phyloP scores from a whole-genome alignment of 2,113 vertebrate species.

The Tenebrosternarchus preto region DNA sequence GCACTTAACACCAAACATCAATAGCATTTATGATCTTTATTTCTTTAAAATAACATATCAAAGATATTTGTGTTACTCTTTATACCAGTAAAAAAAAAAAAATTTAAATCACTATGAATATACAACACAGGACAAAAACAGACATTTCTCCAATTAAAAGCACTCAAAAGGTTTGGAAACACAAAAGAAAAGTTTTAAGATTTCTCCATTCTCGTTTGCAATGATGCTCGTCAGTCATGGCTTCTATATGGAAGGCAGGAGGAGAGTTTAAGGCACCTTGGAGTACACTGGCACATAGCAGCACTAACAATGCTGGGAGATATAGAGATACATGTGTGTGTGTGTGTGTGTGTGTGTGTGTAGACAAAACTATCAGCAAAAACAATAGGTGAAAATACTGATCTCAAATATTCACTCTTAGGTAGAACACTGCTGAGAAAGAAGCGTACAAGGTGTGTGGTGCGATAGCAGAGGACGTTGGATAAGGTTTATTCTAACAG shows the following conservation, averaged over 20 bases:
- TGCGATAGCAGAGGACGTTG: not conserved
- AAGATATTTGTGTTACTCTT: constrained; percentile 80
- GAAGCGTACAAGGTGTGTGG: not conserved
- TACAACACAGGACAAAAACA: constrained; percentile 73
- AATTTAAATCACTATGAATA: constrained; percentile 81
- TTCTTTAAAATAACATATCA: constrained; percentile 94
- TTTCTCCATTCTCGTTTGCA: not conserved
- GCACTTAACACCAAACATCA: not conserved
- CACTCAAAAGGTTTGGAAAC: constrained; percentile 34
- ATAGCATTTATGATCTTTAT: constrained; percentile 76
- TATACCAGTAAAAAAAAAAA: constrained; percentile 86
- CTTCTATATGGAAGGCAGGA: constrained; percentile 7
- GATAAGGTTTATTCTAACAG: not conserved
- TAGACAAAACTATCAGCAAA: too few relatives aligned
- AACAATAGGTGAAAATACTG: constrained; percentile 2
- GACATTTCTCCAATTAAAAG: constrained; percentile 40
- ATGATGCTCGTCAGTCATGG: constrained; percentile 26
- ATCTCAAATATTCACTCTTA: not conserved
- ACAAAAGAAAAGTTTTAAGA: constrained; percentile 25
- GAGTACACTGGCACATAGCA: not conserved
- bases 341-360: not conserved
- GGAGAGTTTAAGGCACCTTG: constrained; percentile 21
- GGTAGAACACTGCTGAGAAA: not conserved
- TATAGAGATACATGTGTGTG: not conserved
- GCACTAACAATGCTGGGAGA: not conserved